Evolutionary conservation across 2,888 invertebrate species (phyloP).

Genomic region (Leptopilina myrica): DNA sequence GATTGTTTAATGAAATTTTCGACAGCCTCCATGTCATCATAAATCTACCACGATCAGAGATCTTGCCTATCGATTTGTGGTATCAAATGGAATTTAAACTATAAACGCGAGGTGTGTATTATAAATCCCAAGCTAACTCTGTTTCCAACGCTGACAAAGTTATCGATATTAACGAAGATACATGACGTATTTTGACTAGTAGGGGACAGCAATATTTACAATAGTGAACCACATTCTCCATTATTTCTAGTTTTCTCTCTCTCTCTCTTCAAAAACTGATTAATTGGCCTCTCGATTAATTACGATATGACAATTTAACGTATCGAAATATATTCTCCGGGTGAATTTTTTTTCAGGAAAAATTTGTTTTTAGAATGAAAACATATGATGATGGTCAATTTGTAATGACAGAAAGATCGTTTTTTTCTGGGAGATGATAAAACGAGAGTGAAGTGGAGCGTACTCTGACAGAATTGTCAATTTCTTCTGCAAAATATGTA

Average conservation of each 20-base stretch:
- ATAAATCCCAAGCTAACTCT: conserved; percentile 13
- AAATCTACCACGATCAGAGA: conserved; percentile 56
- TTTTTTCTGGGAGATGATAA: too few relatives aligned
- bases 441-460: too few relatives aligned
- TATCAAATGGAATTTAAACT: conserved; percentile 46
- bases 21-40: conserved; percentile 60
- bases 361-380: too few relatives aligned
- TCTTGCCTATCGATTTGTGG: conserved; percentile 47
- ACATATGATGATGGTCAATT: too few relatives aligned
- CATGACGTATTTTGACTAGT: conserved; percentile 7
- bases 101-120: conserved; percentile 1
- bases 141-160: neutral
- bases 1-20: conserved; percentile 68
- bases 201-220: neutral
- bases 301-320: too few relatives aligned
- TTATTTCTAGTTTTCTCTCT: neutral
- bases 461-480: conserved; percentile 17
- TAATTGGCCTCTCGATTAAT: neutral
- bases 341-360: too few relatives aligned
- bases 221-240: neutral
- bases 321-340: too few relatives aligned
- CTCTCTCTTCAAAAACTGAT: neutral
- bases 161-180: conserved; percentile 22
- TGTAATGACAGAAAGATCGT: too few relatives aligned
- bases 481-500: neutral